Base-by-base conservation (phyloP, 2,888 invertebrate species). In the Caenorhabditis auriculariae region DNA sequence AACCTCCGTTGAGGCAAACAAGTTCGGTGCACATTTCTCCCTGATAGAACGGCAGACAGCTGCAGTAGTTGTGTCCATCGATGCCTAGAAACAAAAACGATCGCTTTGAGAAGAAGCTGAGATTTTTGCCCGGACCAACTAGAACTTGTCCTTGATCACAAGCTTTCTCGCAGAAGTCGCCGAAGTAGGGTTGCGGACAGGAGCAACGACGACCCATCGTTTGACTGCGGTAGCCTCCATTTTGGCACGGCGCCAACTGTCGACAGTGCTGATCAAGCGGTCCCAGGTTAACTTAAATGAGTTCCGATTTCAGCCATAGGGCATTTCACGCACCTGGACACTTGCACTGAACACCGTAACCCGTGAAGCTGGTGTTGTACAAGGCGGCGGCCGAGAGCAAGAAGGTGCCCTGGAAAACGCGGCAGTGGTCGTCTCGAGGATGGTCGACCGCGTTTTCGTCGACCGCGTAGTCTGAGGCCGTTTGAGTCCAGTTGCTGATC, bases 101-200 rank as follows among this genome's bases (percentile, higher is more conserved):
- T 26, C 1, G n/a, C 35, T 12, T 32, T 32, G 9, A 9, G 9
- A 12, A 32, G 35, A 12, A 12, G 35, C 35, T 9, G 7, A 12
- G 19, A 32, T 26, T 12, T 39, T 45, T n/a, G 15, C 19, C 15
- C 41, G 19, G 9, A 60, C 69, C 66, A 29, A 64, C 69, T 28
- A 78, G 41, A 7, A 70, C 72, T 52, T 78, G 74, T 39, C 80
- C 80, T 45, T 79, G 80, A 54, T 80, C 79, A 50, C 80, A 80
- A 23, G 67, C 53, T 45, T 76, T 76, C 56, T 80, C 78, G 43
- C 80, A 80, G 23, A 61, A 67, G 27, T 78, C 75, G 12, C 80
- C 80, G 44, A 80, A 80, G 57, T 74, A 77, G 6, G 80, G 80
- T 29, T 72, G 66, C 12, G 69, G 66, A 56, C 80, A 80, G 1